A percentile compares a stretch with the other conserved stretches of the same genome.
These are phyloP conservation scores for Diarsia rubi DNA, from an alignment of 2,888 invertebrate species.

Conservation along the genomic window DNA sequence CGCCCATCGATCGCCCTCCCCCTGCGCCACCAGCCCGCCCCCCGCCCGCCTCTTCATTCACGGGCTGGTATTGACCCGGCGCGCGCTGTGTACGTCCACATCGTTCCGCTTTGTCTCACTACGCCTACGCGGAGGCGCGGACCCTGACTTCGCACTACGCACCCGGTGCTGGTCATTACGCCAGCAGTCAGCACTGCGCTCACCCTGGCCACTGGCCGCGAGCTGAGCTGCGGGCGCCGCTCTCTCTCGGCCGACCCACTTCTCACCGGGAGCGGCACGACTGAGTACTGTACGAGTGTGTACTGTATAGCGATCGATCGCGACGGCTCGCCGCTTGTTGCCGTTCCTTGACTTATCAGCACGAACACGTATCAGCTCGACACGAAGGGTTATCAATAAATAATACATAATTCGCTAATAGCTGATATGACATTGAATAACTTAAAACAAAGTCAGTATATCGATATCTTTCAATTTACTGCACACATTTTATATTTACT, in stretches of 20 bases:
- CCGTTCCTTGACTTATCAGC: neutral
- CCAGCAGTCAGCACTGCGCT: neutral
- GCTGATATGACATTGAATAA: neutral
- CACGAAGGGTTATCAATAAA: neutral
- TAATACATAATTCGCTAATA: neutral
- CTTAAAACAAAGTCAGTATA: neutral
- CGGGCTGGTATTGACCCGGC: constrained; percentile 52
- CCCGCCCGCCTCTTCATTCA: constrained; percentile 54
- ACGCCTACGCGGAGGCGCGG: constrained; percentile 28
- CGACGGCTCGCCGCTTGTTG: neutral
- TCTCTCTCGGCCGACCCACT: neutral
- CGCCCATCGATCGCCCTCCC: constrained; percentile 77
- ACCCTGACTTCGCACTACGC: neutral
- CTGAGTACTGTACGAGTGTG: no score
- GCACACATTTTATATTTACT: no score
- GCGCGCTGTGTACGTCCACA: constrained; percentile 33
- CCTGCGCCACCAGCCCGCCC: constrained; percentile 70
- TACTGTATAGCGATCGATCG: neutral
- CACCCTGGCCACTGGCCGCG: neutral
- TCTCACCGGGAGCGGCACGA: no score
- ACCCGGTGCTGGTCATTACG: neutral
- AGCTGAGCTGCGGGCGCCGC: neutral
- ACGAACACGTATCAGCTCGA: neutral
- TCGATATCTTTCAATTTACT: no score
- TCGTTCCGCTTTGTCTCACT: constrained; percentile 37